phyloP scores from a whole-genome alignment of 1,140 invertebrate species.

The Polypedilum vanderplanki region DNA sequence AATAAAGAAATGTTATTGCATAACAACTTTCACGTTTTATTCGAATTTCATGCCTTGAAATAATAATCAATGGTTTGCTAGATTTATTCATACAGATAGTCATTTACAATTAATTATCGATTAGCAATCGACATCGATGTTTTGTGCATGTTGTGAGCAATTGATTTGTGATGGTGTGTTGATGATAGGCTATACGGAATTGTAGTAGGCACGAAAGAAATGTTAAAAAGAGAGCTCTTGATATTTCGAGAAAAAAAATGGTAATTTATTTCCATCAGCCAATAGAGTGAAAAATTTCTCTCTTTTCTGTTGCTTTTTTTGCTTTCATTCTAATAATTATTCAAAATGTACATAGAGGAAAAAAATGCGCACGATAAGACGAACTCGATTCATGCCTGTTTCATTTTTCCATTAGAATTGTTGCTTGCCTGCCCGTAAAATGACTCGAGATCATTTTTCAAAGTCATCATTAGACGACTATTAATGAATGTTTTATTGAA shows the following conservation, averaged over 20 bases:
- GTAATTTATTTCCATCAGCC: not conserved
- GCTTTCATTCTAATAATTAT: not conserved
- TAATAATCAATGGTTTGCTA: too few relatives aligned
- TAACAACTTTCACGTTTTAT: too few relatives aligned
- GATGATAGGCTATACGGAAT: not conserved
- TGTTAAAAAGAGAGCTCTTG: too few relatives aligned
- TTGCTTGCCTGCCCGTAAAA: not conserved
- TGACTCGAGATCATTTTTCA: conserved; percentile 11
- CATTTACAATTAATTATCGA: conserved; percentile 14
- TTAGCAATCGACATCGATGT: not conserved
- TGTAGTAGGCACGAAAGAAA: not conserved
- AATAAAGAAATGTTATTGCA: too few relatives aligned
- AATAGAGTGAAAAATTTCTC: not conserved
- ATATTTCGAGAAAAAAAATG: not conserved
- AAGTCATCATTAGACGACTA: conserved; percentile 17
- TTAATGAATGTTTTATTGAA: conserved; percentile 15
- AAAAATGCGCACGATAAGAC: not conserved
- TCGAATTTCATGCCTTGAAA: too few relatives aligned
- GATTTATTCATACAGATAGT: not conserved
- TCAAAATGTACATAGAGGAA: not conserved
- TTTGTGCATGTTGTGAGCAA: not conserved
- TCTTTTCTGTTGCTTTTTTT: not conserved
- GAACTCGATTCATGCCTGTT: not conserved
- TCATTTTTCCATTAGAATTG: not conserved
- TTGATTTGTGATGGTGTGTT: conserved; percentile 1